These are phyloP conservation scores for Apamea sordens DNA, from an alignment of 2,888 invertebrate species.

Conservation along the genomic window DNA sequence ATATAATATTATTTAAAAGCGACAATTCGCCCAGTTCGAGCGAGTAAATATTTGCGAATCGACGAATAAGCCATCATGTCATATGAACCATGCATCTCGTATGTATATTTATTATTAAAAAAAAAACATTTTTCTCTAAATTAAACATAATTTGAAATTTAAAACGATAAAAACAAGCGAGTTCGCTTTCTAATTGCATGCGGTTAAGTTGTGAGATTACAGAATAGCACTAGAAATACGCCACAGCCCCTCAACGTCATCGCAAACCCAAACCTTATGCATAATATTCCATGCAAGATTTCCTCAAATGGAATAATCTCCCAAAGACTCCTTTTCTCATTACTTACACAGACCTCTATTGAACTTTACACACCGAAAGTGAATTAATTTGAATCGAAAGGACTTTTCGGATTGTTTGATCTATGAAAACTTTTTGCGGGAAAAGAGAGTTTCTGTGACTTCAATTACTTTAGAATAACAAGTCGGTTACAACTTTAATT, in stretches of 20 bases:
- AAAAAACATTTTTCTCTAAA: neutral
- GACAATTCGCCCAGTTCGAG: too few relatives aligned
- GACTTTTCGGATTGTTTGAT: slow-evolving; percentile 29
- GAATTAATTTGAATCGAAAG: slow-evolving; percentile 27
- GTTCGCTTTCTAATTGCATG: neutral
- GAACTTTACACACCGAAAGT: slow-evolving; percentile 1
- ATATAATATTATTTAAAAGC: too few relatives aligned
- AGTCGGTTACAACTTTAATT: slow-evolving; percentile 4
- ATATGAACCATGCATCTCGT: too few relatives aligned
- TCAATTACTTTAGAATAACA: slow-evolving; percentile 36
- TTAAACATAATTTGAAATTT: neutral
- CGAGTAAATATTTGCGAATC: too few relatives aligned
- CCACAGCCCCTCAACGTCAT: too few relatives aligned
- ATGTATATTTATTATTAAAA: neutral
- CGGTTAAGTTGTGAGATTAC: neutral
- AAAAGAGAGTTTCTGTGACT: slow-evolving; percentile 15
- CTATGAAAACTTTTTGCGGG: slow-evolving; percentile 15
- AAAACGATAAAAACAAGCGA: neutral
- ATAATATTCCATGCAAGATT: too few relatives aligned
- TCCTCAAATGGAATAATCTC: neutral
- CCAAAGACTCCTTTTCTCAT: neutral
- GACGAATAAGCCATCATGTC: too few relatives aligned
- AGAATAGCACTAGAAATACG: neutral
- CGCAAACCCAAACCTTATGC: too few relatives aligned
- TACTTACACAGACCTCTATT: neutral